phyloP scores from a whole-genome alignment of 2,888 invertebrate genomes.

The Spatulosminthurus flaviceps region DNA sequence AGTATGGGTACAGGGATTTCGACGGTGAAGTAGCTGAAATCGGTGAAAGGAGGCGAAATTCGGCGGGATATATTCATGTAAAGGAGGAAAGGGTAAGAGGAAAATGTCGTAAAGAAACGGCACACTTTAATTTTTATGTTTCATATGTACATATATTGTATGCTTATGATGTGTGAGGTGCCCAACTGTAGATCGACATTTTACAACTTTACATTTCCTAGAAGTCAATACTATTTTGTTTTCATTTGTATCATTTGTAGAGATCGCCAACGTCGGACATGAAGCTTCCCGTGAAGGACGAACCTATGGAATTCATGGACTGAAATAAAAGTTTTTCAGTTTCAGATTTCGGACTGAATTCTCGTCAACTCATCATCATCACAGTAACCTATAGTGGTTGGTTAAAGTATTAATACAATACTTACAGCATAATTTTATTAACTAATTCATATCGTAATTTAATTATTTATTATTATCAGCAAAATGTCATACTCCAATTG shows the following conservation, averaged over 20 bases:
- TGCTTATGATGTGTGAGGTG: no score
- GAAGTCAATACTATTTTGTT: background rate
- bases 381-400: background rate
- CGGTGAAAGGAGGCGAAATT: conserved; percentile 29
- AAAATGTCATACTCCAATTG: no score
- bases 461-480: no score
- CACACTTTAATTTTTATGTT: no score
- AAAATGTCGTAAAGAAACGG: no score
- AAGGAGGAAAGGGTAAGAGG: conserved; percentile 61
- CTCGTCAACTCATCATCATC: background rate
- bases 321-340: conserved; percentile 10
- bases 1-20: conserved; percentile 56
- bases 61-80: conserved; percentile 37
- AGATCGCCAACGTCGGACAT: conserved; percentile 57
- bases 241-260: conserved; percentile 42
- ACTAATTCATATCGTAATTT: no score
- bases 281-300: conserved; percentile 59
- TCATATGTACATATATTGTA: no score
- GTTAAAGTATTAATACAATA: background rate
- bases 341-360: no score
- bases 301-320: conserved; percentile 55
- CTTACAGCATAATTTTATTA: no score
- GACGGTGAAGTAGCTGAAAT: conserved; percentile 47
- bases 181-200: no score
- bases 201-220: background rate